Evolutionary conservation across 2,797 vertebrate genomes (phyloP), one percentile per base, ranked within the genome.

Genomic region (Smutsia temminckii): DNA sequence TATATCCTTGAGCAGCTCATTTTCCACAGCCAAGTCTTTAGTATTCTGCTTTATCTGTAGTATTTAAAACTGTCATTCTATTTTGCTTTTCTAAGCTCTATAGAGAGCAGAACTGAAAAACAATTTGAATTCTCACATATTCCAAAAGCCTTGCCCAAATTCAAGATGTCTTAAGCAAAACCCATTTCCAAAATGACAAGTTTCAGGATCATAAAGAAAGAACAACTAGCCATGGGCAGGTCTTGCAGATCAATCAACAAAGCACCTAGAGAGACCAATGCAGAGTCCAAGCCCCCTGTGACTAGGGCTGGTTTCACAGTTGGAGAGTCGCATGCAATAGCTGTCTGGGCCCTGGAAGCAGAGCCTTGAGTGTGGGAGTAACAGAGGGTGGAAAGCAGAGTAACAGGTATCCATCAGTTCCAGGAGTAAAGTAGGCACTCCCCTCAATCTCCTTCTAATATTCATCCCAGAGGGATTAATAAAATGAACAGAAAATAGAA

Each of bases 11-110:
- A 91, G 57, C 3, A 46, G 5, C n/a, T 85, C 49, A 64, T 96
- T 93, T 95, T 69, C 53, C 40, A 75, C n/a, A 93, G 55, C 16
- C 63, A 63, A 61, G 51, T 74, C 75, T 95, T 96, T 17, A 32
- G 53, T 64, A 55, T 81, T 89, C n/a, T 68, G 49, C 29, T 57
- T 91, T 95, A 80, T 87, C 20, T 37, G 34, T 92, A 94, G 51
- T 64, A 84, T 79, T 91, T 88, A 55, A 94, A 91, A 59, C 21
- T 25, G 18, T 64, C 6, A 8, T 66, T 96, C 85, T 94, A n/a
- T 68, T 91, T 95, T 92, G 21, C 72, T 34, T 80, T 46, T 86
- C 59, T 87, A 66, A 32, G 53, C 61, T 61, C 53, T 84, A 29
- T 37, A n/a, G 34, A 87, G 27, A 32, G 72, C 71, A 74, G 29